Base-by-base conservation (phyloP, 30 jellyfish, hydroid and myxozoan genomes). In the Hydractinia symbiolongicarpus region DNA sequence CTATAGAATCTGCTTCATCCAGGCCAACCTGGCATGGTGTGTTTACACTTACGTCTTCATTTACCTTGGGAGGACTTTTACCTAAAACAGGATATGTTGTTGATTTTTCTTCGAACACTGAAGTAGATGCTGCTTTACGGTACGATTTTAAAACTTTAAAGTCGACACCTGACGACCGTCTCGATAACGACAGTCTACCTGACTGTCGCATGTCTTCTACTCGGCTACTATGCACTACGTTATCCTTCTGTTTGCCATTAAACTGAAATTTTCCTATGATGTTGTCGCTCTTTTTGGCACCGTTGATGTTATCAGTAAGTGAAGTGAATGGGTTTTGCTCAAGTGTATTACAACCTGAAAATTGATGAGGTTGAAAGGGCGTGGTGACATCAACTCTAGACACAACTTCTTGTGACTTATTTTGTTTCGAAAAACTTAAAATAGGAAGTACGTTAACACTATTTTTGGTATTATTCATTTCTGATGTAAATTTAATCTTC, bases 121-220 rank as follows among this genome's bases (percentile, higher is more conserved):
- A 30, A 30, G 44, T 30, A 64, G 19, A 64, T 64, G 40, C 19
- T 64, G 16, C 74, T 71, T 71, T 71, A 0, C 80, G 40, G 61
- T 19, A 71, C 1, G 55, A 20, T 50, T 53, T 49, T 7, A 50
- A 9, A 19, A 61, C 81, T 55, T 77, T 55, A 30, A 77, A 77
- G 30, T 77, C 85, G n/a, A 53, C 55, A 74, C 83, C 83, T 54
- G 85, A 77, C 9, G 85, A 77, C 1, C 85, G 40, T 57, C 85
- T 79, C 9, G 58, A 15, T 7, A 17, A 55, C 21, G 53, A 54
- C 8, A 57, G 0, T 5, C 85, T 11, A 14, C 54, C 56, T 9
- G 85, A 77, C 60, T 55, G 54, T 1, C 78, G 79, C 17, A n/a
- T 2, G 74, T 13, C 16, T 6, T 6, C 40, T 51, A 13, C 19